These are phyloP conservation scores for Porites lobata DNA, from an alignment of 92 coral and sea anemone species.

Conservation along the genomic window DNA sequence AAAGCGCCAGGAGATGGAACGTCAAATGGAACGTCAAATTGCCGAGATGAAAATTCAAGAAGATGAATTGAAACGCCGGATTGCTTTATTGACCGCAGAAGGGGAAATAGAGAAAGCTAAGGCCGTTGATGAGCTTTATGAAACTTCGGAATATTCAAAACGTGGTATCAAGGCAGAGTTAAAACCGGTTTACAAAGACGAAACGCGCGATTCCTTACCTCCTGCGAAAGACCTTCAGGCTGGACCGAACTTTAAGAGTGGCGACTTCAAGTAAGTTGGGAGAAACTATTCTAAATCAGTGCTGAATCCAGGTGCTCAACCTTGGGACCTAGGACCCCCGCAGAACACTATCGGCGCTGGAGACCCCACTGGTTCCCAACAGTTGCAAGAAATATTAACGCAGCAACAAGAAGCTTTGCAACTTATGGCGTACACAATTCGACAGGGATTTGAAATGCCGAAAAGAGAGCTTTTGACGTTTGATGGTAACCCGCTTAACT, in stretches of 20 bases:
- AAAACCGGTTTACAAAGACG: neutral
- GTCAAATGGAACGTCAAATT: constrained; percentile 13
- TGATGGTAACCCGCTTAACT: constrained; percentile 59
- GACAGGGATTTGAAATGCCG: constrained; percentile 2
- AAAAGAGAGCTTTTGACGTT: constrained; percentile 46
- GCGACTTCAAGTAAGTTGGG: neutral
- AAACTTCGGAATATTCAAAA: constrained; percentile 21
- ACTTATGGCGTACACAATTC: neutral
- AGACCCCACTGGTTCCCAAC: neutral
- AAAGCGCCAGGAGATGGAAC: constrained; percentile 10
- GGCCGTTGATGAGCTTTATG: constrained; percentile 10
- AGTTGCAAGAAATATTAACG: neutral
- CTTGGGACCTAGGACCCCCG: constrained; percentile 19
- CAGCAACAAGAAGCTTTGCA: constrained; percentile 22
- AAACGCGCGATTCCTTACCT: neutral
- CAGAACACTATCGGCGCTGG: neutral
- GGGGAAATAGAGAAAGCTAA: too few relatives aligned
- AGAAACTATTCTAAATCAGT: neutral
- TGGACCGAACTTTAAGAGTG: neutral
- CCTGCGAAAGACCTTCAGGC: neutral
- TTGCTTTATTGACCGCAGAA: too few relatives aligned
- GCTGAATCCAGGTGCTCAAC: constrained; percentile 23
- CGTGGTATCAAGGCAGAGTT: neutral
- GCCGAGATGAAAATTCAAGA: constrained; percentile 23
- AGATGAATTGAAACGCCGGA: constrained; percentile 10